These are phyloP conservation scores for Lepus oiostolus DNA, from an alignment of 2,797 vertebrate genomes.

Conservation along the genomic window DNA sequence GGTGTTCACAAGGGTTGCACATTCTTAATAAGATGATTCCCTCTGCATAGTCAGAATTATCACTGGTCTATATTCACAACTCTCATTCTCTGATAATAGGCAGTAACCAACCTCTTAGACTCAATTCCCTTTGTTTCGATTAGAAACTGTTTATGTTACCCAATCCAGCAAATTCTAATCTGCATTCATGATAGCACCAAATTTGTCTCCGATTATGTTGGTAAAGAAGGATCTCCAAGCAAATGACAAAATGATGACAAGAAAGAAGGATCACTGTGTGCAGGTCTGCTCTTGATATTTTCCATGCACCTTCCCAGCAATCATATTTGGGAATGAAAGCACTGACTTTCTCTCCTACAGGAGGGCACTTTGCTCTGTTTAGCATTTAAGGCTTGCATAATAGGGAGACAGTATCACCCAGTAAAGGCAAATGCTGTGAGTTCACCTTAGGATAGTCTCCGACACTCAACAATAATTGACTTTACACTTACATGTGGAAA, in stretches of 20 bases:
- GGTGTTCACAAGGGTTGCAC: fast-evolving
- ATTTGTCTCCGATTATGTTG: neutral
- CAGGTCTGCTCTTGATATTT: neutral
- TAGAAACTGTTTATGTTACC: neutral
- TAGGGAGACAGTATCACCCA: neutral
- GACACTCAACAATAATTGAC: too few species aligned
- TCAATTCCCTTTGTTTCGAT: neutral
- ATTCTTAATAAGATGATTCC: neutral
- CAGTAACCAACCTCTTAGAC: neutral
- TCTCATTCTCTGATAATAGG: neutral
- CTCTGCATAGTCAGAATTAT: neutral
- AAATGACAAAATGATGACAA: neutral
- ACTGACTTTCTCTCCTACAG: neutral
- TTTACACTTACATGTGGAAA: neutral
- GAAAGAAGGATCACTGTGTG: neutral
- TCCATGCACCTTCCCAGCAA: neutral
- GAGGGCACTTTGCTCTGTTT: neutral
- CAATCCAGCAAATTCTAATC: neutral
- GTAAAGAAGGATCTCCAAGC: fast-evolving
- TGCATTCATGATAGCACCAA: fast-evolving
- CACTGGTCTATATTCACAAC: neutral
- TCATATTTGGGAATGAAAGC: neutral
- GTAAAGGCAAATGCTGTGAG: neutral
- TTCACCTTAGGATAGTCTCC: too few species aligned
- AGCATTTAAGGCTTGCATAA: too few species aligned